phyloP scores from a whole-genome alignment of 2,888 invertebrate genomes.

The Oxyscelio sp. region DNA sequence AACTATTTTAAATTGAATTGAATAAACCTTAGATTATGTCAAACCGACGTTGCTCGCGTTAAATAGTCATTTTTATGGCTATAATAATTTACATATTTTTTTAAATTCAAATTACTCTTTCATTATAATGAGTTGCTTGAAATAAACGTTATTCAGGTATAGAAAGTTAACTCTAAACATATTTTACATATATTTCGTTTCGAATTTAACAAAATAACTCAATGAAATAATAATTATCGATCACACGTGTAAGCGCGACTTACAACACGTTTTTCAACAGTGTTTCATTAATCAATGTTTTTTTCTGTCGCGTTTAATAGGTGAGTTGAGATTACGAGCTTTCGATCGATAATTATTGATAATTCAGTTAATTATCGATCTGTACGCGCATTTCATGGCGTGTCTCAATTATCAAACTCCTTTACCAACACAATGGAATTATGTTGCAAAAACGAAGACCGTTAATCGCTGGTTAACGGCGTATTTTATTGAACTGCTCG shows the following conservation, averaged over 20 bases:
- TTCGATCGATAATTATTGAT: slow-evolving; percentile 69
- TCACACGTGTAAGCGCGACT: slow-evolving; percentile 46
- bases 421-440: slow-evolving; percentile 61
- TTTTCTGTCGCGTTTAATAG: slow-evolving; percentile 56
- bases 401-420: slow-evolving; percentile 70
- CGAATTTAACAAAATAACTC: slow-evolving; percentile 24
- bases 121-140: too few relatives aligned
- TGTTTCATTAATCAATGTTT: slow-evolving; percentile 48
- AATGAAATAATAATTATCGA: slow-evolving; percentile 38
- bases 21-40: too few relatives aligned
- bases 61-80: too few relatives aligned
- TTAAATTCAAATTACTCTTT: too few relatives aligned
- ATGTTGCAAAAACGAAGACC: slow-evolving; percentile 57
- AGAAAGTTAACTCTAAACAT: too few relatives aligned
- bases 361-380: slow-evolving; percentile 64
- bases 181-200: too few relatives aligned
- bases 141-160: too few relatives aligned
- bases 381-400: slow-evolving; percentile 61
- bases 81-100: too few relatives aligned
- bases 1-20: too few relatives aligned
- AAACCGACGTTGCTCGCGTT: too few relatives aligned
- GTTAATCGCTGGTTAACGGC: slow-evolving; percentile 63
- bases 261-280: slow-evolving; percentile 45
- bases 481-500: slow-evolving; percentile 51
- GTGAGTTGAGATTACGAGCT: slow-evolving; percentile 52